Percentiles rank a stretch among this genome's conserved stretches.
These are phyloP conservation scores for Ectemnius lituratus DNA, from an alignment of 2,888 invertebrate species.

Conservation along the genomic window DNA sequence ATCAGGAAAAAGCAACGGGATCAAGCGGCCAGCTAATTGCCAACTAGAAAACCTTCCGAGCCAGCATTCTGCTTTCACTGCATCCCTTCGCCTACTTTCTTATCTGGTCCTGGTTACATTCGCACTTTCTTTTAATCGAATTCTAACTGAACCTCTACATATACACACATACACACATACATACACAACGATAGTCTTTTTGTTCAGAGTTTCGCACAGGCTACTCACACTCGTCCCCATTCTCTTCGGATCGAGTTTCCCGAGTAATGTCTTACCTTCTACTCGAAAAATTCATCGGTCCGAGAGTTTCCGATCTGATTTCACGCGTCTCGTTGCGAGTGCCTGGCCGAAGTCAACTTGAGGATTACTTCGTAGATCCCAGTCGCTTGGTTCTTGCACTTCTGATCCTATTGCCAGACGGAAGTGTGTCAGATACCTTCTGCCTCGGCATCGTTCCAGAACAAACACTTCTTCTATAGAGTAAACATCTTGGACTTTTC, in stretches of 20 bases:
- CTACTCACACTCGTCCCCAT: background rate
- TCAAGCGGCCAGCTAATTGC: constrained; percentile 56
- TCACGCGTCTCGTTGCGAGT: constrained; percentile 33
- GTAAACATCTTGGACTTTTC: no score
- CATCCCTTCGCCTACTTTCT: background rate
- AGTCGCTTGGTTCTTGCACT: constrained; percentile 54
- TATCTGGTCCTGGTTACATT: constrained; percentile 12
- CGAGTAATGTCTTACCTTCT: background rate
- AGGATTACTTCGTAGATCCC: constrained; percentile 59
- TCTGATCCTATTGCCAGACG: constrained; percentile 60
- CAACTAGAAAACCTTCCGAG: constrained; percentile 31
- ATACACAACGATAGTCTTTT: no score
- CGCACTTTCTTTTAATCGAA: background rate
- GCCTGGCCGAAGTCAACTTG: constrained; percentile 56
- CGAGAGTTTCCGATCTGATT: constrained; percentile 44
- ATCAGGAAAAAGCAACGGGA: constrained; percentile 33
- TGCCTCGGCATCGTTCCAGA: no score
- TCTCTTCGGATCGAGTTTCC: constrained; percentile 15
- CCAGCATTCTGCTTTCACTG: constrained; percentile 21
- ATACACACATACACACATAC: no score
- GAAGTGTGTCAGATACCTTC: no score
- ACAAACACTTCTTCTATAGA: no score
- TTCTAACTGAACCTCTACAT: no score
- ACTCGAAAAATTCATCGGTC: constrained; percentile 18
- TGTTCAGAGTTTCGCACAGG: no score